phyloP scores from a whole-genome alignment of 2,113 vertebrate genomes.

The Bos taurus region DNA sequence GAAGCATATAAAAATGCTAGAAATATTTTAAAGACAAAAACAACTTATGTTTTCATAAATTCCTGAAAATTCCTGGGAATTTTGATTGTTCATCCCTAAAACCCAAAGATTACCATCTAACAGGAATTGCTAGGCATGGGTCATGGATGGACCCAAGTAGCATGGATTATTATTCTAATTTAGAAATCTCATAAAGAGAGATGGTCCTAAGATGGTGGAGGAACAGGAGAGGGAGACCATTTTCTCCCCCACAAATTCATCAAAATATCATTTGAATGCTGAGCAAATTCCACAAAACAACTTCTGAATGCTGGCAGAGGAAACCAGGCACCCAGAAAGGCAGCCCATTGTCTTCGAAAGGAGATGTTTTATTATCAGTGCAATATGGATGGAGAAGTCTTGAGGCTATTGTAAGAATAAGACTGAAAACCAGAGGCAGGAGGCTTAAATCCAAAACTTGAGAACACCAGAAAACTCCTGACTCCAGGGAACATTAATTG shows the following conservation, averaged over 20 bases:
- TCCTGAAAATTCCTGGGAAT: not conserved
- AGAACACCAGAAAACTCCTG: not conserved
- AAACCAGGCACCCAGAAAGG: not conserved
- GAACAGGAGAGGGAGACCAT: not conserved
- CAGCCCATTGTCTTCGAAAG: not conserved
- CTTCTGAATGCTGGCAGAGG: not conserved
- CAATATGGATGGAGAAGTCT: not conserved
- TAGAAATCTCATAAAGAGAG: not conserved
- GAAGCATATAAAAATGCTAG: not conserved
- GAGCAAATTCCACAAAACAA: not conserved
- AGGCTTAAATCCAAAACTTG: not conserved
- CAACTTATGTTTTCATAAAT: not conserved
- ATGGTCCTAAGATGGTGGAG: not conserved
- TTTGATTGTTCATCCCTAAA: not conserved
- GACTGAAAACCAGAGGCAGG: not conserved
- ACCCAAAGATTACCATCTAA: not conserved
- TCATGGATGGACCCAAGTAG: not conserved
- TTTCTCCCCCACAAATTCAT: not conserved
- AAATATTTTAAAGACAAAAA: not conserved
- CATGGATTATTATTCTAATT: not conserved
- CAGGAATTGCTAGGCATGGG: not conserved
- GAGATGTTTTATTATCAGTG: not conserved
- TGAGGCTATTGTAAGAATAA: not conserved
- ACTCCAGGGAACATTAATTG: not conserved
- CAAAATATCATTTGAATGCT: not conserved